These are phyloP conservation scores for Stenodema calcarata DNA, from an alignment of 2,888 invertebrate species.

Conservation along the genomic window DNA sequence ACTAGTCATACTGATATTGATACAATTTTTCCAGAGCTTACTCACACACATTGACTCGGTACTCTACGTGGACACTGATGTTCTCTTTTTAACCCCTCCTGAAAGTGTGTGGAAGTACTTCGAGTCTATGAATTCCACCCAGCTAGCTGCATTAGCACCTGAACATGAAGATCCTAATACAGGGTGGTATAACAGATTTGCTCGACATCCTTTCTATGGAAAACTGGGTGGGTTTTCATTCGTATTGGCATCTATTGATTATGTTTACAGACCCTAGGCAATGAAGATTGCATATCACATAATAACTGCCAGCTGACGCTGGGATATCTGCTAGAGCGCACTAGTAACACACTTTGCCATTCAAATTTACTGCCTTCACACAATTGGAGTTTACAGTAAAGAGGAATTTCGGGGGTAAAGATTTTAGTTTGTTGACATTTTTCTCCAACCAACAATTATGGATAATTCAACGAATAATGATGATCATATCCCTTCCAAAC, in stretches of 20 bases:
- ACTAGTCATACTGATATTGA: background rate
- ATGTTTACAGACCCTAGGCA: too few species aligned
- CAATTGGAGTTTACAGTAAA: too few species aligned
- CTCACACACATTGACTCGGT: slow-evolving; percentile 81
- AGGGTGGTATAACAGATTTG: slow-evolving; percentile 96
- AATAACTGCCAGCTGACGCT: too few species aligned
- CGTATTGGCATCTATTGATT: slow-evolving; percentile 21
- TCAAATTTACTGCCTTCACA: too few species aligned
- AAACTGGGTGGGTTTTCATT: slow-evolving; percentile 68
- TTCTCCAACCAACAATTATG: too few species aligned
- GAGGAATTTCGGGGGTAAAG: too few species aligned
- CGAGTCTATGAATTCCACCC: slow-evolving; percentile 78
- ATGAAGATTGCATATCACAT: too few species aligned
- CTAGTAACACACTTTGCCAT: too few species aligned
- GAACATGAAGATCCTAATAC: slow-evolving; percentile 92
- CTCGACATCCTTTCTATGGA: slow-evolving; percentile 92
- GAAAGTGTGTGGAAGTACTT: slow-evolving; percentile 87
- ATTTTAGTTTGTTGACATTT: too few species aligned
- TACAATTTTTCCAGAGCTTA: slow-evolving; percentile 71
- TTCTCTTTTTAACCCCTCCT: slow-evolving; percentile 82
- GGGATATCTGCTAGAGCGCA: too few species aligned
- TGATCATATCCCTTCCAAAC: too few species aligned
- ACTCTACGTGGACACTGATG: slow-evolving; percentile 92
- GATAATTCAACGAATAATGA: too few species aligned
- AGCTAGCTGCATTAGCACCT: slow-evolving; percentile 85